These are phyloP conservation scores for Euleptes europaea DNA, from an alignment of 2,113 vertebrate species.

Conservation along the genomic window DNA sequence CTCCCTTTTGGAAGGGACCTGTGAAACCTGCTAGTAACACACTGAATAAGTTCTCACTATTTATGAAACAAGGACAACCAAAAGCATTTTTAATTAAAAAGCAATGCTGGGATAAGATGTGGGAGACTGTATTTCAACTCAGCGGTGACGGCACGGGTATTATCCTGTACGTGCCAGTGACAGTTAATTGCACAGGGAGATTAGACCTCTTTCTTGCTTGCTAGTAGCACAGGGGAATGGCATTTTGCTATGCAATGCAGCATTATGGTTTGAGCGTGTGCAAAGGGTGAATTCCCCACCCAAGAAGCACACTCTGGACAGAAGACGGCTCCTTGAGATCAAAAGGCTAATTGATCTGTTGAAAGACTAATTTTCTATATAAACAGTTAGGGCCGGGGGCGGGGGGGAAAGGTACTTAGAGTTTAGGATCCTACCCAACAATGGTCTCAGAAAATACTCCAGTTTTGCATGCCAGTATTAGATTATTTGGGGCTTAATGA, in stretches of 20 bases:
- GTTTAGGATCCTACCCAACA: background rate
- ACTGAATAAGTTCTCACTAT: too few relatives aligned
- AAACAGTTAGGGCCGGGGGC: background rate
- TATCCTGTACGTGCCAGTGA: background rate
- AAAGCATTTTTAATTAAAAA: background rate
- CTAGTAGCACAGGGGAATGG: too few relatives aligned
- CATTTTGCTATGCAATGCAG: background rate
- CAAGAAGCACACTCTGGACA: background rate
- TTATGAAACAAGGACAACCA: too few relatives aligned
- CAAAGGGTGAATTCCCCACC: background rate
- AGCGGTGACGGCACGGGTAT: background rate
- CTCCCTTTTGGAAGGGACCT: too few relatives aligned
- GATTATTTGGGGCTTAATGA: background rate
- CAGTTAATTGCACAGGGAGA: background rate
- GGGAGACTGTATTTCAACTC: background rate
- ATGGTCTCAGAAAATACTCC: background rate
- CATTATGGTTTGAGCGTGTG: background rate
- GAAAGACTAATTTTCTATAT: background rate
- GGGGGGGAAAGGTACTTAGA: background rate
- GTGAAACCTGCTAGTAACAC: too few relatives aligned
- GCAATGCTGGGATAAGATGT: background rate
- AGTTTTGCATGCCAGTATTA: background rate
- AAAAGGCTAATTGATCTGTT: background rate
- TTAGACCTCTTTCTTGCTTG: background rate
- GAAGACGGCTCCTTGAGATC: background rate